Evolutionary conservation across 2,888 invertebrate species (phyloP).

Genomic region (Sphaeridia pumilis): DNA sequence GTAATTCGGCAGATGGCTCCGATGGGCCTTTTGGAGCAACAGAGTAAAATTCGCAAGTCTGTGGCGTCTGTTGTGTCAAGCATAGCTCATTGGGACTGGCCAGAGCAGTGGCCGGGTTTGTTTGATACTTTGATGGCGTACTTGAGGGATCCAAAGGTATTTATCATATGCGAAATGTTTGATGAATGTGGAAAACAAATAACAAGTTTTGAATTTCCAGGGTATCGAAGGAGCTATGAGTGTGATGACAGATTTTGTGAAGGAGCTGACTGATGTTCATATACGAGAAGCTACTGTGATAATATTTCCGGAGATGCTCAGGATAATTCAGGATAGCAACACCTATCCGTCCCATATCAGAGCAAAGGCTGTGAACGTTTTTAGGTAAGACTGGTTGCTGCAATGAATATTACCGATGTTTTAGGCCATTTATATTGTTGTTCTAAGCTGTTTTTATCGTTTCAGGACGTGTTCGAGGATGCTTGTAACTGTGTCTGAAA

Average conservation of each 20-base stretch:
- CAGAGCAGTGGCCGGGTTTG: conserved; percentile 56
- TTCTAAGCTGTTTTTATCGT: neutral
- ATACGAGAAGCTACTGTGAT: conserved; percentile 55
- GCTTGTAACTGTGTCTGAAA: conserved; percentile 45
- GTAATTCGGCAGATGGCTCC: conserved; percentile 53
- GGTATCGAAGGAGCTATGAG: conserved; percentile 60
- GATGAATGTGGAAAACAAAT: too few relatives aligned
- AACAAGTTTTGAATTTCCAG: conserved; percentile 12
- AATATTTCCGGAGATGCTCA: conserved; percentile 56
- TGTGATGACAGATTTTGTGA: conserved; percentile 55
- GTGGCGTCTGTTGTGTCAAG: conserved; percentile 58
- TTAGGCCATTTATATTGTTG: too few relatives aligned
- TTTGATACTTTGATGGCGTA: conserved; percentile 55
- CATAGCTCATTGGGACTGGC: conserved; percentile 62
- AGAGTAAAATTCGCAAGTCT: conserved; percentile 47
- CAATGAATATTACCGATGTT: too few relatives aligned
- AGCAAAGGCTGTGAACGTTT: conserved; percentile 54
- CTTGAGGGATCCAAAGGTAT: conserved; percentile 48
- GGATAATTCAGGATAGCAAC: conserved; percentile 53
- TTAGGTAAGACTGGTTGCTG: too few relatives aligned
- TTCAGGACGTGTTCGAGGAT: conserved; percentile 48
- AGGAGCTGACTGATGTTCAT: conserved; percentile 53
- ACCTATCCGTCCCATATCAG: conserved; percentile 49
- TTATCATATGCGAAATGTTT: too few relatives aligned
- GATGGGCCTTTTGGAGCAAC: conserved; percentile 52